Evolutionary conservation across 2,888 invertebrate genomes (phyloP).

Genomic region (Epinotia demarniana): DNA sequence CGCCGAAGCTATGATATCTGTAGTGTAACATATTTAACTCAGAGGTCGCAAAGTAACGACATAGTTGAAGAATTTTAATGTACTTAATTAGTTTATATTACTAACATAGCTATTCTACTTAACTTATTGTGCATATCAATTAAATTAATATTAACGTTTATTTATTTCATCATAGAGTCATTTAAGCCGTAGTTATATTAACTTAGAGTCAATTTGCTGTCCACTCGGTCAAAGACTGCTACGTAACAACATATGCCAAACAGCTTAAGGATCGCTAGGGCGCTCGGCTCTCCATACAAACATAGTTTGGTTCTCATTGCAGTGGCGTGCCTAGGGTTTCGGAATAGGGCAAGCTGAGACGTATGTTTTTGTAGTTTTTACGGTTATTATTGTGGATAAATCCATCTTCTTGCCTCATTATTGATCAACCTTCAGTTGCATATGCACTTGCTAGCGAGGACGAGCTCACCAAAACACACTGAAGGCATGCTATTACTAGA

Average conservation of each 20-base stretch:
- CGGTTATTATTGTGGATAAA: too few species aligned
- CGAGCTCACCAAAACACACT: too few species aligned
- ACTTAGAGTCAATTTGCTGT: conserved; percentile 12
- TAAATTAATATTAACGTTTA: conserved; percentile 18
- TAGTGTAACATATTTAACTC: neutral
- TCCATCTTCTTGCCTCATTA: too few species aligned
- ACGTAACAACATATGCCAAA: neutral
- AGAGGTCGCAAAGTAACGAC: neutral
- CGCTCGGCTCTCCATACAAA: too few species aligned
- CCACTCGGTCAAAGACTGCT: neutral
- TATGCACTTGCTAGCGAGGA: too few species aligned
- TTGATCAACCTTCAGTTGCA: too few species aligned
- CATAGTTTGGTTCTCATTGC: too few species aligned
- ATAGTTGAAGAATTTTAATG: conserved; percentile 19
- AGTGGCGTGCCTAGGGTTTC: too few species aligned
- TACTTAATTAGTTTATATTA: conserved; percentile 40
- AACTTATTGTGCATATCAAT: conserved; percentile 37
- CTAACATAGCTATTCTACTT: conserved; percentile 6
- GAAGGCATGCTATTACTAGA: too few species aligned
- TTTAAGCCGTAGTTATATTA: neutral
- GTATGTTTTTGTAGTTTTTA: too few species aligned
- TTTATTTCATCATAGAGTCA: conserved; percentile 26
- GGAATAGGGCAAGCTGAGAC: too few species aligned
- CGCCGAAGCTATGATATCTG: neutral
- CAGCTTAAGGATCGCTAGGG: neutral